A percentile compares a stretch with the other conserved stretches of the same genome.
Evolutionary conservation across 2,113 vertebrate genomes (phyloP).

Genomic region (Gallinago undulata): DNA sequence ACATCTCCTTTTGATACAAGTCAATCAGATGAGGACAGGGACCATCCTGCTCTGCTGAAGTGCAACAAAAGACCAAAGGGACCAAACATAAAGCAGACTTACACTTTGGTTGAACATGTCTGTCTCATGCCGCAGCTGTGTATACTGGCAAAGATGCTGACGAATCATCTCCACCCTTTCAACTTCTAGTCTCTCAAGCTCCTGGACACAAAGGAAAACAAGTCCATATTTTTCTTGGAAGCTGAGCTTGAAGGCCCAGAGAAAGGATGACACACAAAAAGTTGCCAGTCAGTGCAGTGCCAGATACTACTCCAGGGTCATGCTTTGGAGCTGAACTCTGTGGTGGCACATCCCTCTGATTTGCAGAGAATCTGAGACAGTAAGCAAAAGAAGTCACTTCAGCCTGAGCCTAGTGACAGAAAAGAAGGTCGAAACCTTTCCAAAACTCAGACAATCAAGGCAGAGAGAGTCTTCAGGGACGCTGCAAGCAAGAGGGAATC

Average conservation of each 20-base stretch:
- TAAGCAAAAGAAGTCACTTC: not conserved
- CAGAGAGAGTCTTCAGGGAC: not conserved
- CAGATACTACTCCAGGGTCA: not conserved
- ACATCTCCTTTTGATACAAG: not conserved
- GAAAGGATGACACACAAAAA: not conserved
- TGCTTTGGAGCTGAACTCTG: not conserved
- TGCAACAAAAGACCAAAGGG: not conserved
- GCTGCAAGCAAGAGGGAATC: not conserved
- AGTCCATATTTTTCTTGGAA: not conserved
- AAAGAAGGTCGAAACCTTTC: not conserved
- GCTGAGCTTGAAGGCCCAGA: not conserved
- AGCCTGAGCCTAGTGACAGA: not conserved
- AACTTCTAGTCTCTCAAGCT: conserved; percentile 93
- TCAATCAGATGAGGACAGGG: not conserved
- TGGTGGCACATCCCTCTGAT: not conserved
- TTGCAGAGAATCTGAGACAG: not conserved
- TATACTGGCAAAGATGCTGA: conserved; percentile 95
- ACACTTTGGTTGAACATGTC: conserved; percentile 99
- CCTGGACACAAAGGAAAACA: conserved; percentile 73
- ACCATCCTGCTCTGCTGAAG: not conserved
- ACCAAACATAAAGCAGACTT: conserved; percentile 55
- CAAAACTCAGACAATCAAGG: not conserved
- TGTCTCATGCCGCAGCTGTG: conserved; percentile 93
- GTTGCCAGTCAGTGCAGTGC: not conserved
- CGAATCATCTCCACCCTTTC: conserved; percentile 96